phyloP scores from a whole-genome alignment of 1,140 invertebrate genomes.

The Teleopsis dalmanni region DNA sequence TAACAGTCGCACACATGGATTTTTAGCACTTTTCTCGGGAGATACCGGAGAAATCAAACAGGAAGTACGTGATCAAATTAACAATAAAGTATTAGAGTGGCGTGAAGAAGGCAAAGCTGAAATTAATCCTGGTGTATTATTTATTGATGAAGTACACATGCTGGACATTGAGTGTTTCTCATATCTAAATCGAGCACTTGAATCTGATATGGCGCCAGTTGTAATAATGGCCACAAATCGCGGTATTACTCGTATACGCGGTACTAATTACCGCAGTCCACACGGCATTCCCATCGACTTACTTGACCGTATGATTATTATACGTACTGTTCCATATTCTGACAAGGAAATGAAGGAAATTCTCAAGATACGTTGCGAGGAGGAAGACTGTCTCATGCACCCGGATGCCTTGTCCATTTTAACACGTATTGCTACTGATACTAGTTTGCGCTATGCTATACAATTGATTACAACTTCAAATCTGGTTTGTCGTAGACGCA shows the following conservation, averaged over 20 bases:
- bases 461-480: conserved; percentile 95
- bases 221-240: conserved; percentile 99
- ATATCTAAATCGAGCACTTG: conserved; percentile 91
- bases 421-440: conserved; percentile 86
- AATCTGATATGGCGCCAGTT: conserved; percentile 94
- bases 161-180: conserved; percentile 98
- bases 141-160: conserved; percentile 96
- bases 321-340: conserved; percentile 80
- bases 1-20: conserved; percentile 94
- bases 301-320: conserved; percentile 92
- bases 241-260: conserved; percentile 91
- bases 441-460: conserved; percentile 94
- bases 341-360: conserved; percentile 89
- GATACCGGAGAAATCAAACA: conserved; percentile 99
- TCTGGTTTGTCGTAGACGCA: conserved; percentile 74
- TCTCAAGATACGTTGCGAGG: conserved; percentile 87
- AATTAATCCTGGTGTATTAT: conserved; percentile 92
- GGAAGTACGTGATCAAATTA: conserved; percentile 97
- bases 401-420: conserved; percentile 86
- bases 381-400: conserved; percentile 94
- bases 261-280: conserved; percentile 87
- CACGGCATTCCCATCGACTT: conserved; percentile 95
- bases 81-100: conserved; percentile 98
- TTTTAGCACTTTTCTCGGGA: conserved; percentile 92
- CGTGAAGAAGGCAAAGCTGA: conserved; percentile 98